A percentile compares a stretch with the other conserved stretches of the same genome.
Conservation (phyloP, 2,888 invertebrate genomes). For the Corythucha ciliata region DNA sequence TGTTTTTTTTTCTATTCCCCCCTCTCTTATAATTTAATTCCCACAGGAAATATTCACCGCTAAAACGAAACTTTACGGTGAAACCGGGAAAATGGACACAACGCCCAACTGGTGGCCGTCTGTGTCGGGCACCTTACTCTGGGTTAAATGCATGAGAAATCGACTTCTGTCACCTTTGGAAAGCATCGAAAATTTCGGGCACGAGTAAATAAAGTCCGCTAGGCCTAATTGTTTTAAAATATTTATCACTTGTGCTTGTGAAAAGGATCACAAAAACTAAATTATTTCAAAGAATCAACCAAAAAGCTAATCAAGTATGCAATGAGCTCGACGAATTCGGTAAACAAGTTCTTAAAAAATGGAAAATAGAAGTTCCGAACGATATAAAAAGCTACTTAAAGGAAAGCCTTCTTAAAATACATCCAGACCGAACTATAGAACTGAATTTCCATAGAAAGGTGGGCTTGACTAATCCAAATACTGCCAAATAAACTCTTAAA, state of each 20-base stretch:
- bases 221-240: neutral
- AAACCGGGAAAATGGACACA: conserved; percentile 41
- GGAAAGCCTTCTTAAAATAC: conserved; percentile 52
- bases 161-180: conserved; percentile 52
- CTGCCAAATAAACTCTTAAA: neutral
- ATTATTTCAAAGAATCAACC: conserved; percentile 26
- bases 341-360: conserved; percentile 54
- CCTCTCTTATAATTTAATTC: neutral
- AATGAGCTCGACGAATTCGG: conserved; percentile 54
- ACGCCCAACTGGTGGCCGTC: conserved; percentile 60
- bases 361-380: conserved; percentile 57
- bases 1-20: neutral
- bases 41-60: conserved; percentile 38
- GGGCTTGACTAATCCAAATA: no score
- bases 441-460: conserved; percentile 61
- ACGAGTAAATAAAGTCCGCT: conserved; percentile 44
- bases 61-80: conserved; percentile 38
- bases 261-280: conserved; percentile 22
- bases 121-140: conserved; percentile 63
- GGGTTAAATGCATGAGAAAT: conserved; percentile 56
- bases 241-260: no score
- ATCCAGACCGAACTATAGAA: conserved; percentile 47
- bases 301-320: conserved; percentile 50
- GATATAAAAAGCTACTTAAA: conserved; percentile 54
- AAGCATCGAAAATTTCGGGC: conserved; percentile 54